Evolutionary conservation across 2,888 invertebrate genomes (phyloP).

Genomic region (Cryptosula pallasiana): DNA sequence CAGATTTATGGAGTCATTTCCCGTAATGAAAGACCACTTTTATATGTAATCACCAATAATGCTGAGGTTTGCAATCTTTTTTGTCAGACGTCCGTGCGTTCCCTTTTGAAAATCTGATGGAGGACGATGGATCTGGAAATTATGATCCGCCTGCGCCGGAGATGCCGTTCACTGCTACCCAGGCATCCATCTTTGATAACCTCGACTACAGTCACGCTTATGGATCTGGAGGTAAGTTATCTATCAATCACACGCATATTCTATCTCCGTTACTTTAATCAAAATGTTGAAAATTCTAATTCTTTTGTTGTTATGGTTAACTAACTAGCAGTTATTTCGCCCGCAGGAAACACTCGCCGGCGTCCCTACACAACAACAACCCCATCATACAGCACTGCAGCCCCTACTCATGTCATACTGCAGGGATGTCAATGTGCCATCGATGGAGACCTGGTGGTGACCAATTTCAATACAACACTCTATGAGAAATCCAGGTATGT

Average conservation of each 20-base stretch:
- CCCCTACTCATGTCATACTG: not conserved
- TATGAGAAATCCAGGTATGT: too few relatives aligned
- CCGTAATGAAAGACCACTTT: not conserved
- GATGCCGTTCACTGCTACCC: not conserved
- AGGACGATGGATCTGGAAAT: conserved; percentile 9
- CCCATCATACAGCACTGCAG: not conserved
- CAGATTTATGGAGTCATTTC: too few relatives aligned
- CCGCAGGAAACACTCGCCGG: not conserved
- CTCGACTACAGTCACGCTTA: not conserved
- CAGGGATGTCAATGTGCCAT: conserved; percentile 3
- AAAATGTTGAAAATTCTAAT: too few relatives aligned
- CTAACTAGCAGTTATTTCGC: too few relatives aligned
- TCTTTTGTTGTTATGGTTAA: too few relatives aligned
- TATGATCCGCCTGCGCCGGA: not conserved
- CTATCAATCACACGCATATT: too few relatives aligned
- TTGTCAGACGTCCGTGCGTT: too few relatives aligned
- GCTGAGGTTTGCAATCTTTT: not conserved
- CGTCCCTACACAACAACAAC: not conserved
- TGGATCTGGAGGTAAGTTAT: not conserved
- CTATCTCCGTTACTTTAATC: too few relatives aligned
- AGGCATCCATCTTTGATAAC: not conserved
- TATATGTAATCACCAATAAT: not conserved
- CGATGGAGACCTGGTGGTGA: not conserved
- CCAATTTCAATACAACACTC: not conserved
- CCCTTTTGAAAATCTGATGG: too few relatives aligned